A percentile compares a stretch with the other conserved stretches of the same genome.
Evolutionary conservation across 2,888 invertebrate species (phyloP).

Genomic region (Psococerastis gibbosa): DNA sequence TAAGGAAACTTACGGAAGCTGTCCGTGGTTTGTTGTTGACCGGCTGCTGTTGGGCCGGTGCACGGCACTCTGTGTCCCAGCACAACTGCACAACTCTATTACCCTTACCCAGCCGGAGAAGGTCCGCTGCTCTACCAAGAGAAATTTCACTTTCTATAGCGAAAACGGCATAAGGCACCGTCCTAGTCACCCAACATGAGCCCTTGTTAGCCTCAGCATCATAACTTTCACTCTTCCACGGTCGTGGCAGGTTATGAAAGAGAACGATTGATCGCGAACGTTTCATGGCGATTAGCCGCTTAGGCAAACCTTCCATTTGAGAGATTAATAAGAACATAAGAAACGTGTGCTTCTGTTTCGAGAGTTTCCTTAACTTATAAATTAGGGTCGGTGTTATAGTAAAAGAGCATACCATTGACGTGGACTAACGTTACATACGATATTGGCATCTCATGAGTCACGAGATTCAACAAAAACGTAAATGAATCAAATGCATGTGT

Average conservation of each 20-base stretch:
- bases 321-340: too few relatives aligned
- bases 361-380: too few relatives aligned
- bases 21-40: neutral
- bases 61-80: neutral
- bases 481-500: too few relatives aligned
- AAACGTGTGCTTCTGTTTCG: too few relatives aligned
- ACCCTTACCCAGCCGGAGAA: neutral
- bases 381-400: too few relatives aligned
- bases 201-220: neutral
- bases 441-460: too few relatives aligned
- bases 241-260: constrained; percentile 6
- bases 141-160: constrained; percentile 8
- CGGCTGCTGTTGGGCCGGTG: neutral
- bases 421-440: too few relatives aligned
- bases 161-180: neutral
- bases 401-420: too few relatives aligned
- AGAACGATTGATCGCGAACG: neutral
- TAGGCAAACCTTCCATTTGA: too few relatives aligned
- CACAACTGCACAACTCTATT: neutral
- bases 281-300: constrained; percentile 2
- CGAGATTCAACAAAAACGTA: too few relatives aligned
- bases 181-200: neutral
- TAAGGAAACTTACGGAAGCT: too few relatives aligned
- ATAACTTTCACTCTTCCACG: constrained; percentile 9
- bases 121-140: neutral